Percentiles rank a stretch among this genome's conserved stretches.
Conservation (phyloP, 1,140 invertebrate species). For the Spodoptera frugiperda region DNA sequence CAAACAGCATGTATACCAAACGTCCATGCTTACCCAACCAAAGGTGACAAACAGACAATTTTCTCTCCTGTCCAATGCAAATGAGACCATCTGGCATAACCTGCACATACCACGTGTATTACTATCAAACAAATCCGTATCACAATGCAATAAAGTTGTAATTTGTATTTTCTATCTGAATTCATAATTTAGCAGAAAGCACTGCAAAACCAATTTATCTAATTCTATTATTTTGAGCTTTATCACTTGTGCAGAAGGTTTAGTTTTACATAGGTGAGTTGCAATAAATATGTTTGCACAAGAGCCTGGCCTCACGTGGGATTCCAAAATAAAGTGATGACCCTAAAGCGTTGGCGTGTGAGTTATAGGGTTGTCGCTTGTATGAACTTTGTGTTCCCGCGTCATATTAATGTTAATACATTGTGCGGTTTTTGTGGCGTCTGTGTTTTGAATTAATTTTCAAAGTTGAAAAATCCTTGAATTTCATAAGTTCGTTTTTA, state of each 20-base stretch:
- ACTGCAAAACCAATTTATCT: conserved; percentile 1
- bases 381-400: conserved; percentile 51
- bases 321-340: conserved; percentile 66
- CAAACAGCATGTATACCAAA: conserved; percentile 35
- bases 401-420: conserved; percentile 45
- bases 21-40: conserved; percentile 58
- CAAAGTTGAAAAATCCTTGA: background rate
- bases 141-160: conserved; percentile 5
- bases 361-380: conserved; percentile 59
- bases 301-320: conserved; percentile 63
- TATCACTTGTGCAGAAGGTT: conserved; percentile 40
- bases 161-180: conserved; percentile 5
- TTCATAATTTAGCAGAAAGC: conserved; percentile 18
- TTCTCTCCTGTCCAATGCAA: conserved; percentile 69
- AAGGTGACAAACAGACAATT: conserved; percentile 67
- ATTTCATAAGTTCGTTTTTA: background rate
- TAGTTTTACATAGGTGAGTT: conserved; percentile 34
- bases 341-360: conserved; percentile 62
- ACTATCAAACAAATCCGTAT: conserved; percentile 7
- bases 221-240: background rate
- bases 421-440: conserved; percentile 40
- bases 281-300: conserved; percentile 22
- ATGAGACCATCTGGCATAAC: conserved; percentile 61
- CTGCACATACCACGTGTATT: conserved; percentile 34
- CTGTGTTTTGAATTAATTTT: conserved; percentile 37